Evolutionary conservation across 2,888 invertebrate species (phyloP), one percentile per base, ranked within the genome.

Genomic region (Pheosia tremula): DNA sequence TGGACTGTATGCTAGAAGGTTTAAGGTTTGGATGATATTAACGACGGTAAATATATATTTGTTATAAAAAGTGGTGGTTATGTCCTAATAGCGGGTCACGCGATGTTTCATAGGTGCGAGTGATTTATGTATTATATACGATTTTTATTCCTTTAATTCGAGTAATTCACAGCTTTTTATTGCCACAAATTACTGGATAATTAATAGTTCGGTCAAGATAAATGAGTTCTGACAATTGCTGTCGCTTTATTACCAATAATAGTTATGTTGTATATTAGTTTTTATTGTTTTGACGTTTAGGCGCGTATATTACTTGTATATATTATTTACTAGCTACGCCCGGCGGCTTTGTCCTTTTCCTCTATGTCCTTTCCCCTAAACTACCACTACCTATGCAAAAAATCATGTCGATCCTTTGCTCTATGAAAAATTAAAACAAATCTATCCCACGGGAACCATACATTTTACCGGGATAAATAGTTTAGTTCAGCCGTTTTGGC

Each of bases 81-180:
- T 58, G 60, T 67, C 58, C 60, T 65, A 76, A 74, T 77, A 70
- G 67, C 74, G 73, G 78, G 79, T 78, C 82, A 79, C 80, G 78
- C 77, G 53, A 77, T 61, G 72, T 62, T 60, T 60, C 61, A 63
- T 66, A 68, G 74, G 77, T 74, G 77, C 74, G 77, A 74, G 77
- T 77, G 81, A 80, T 80, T 81, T 73, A 73, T 78, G 69, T 73
- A 78, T 75, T 77, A 82, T 77, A 72, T 71, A 75, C 68, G 66
- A 66, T 63, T 61, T 73, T 71, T 24, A 24, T 24, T 62, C 66
- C 69, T 60, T 69, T 73, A 75, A 79, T 81, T 75, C 53, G 68
- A 67, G 72, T 74, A 72, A 74, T 77, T 74, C 65, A 74, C 66
- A 63, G 64, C 56, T 72, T 76, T 79, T 81, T 82, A 82, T 74